These are phyloP conservation scores for Disparrhopalites patrizii DNA, from an alignment of 2,888 invertebrate species.

Conservation along the genomic window DNA sequence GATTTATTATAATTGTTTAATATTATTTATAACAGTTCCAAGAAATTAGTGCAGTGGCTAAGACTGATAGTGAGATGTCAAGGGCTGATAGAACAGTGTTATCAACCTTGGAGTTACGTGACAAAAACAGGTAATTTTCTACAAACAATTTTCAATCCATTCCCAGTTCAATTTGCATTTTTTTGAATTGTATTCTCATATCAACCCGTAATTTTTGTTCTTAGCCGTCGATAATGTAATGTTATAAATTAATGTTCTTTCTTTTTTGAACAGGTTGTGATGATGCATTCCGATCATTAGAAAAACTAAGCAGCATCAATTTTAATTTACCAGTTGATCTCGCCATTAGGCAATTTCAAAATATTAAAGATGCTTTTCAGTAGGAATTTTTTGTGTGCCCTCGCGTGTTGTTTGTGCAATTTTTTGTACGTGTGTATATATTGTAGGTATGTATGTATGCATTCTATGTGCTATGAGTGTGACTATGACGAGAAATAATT, in stretches of 20 bases:
- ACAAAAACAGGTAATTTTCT: conserved; percentile 78
- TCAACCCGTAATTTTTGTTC: no score
- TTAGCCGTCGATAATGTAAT: no score
- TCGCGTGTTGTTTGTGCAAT: no score
- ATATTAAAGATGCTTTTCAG: conserved; percentile 94
- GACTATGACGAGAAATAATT: no score
- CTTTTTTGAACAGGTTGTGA: conserved; percentile 70
- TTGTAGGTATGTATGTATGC: no score
- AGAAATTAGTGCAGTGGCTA: conserved; percentile 90
- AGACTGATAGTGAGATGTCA: conserved; percentile 85
- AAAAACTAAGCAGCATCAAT: conserved; percentile 74
- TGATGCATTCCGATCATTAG: conserved; percentile 86
- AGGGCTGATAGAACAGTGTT: conserved; percentile 71
- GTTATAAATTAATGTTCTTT: background rate
- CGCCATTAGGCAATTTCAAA: conserved; percentile 93
- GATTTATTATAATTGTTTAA: conserved; percentile 23
- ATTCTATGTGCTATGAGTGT: no score
- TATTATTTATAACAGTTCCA: conserved; percentile 59
- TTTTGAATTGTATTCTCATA: no score
- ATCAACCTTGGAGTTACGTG: conserved; percentile 91
- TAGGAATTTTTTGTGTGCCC: no score
- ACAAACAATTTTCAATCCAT: no score
- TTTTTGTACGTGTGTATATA: no score
- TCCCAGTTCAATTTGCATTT: no score
- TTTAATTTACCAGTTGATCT: conserved; percentile 94